A percentile compares a stretch with the other conserved stretches of the same genome.
Evolutionary conservation across 1,140 invertebrate genomes (phyloP).

Genomic region (Daktulosphaira vitifoliae): DNA sequence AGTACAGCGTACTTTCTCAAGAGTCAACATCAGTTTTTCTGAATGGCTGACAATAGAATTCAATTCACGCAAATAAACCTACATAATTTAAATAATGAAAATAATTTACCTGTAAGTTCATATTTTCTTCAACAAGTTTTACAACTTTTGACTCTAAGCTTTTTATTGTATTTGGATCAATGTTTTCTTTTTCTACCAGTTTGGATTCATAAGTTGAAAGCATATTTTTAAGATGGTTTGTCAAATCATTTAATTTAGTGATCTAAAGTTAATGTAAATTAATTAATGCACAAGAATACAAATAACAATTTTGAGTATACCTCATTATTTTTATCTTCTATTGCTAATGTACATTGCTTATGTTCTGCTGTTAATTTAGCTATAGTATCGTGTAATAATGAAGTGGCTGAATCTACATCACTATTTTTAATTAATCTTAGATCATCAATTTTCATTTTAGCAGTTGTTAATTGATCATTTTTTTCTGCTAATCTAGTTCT

Average conservation of each 20-base stretch:
- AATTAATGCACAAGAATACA: neutral
- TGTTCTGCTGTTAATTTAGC: neutral
- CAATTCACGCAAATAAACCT: no score
- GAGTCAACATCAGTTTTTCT: no score
- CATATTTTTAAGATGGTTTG: slow-evolving; percentile 9
- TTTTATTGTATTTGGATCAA: slow-evolving; percentile 16
- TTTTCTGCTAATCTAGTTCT: slow-evolving; percentile 15
- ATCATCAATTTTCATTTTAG: slow-evolving; percentile 29
- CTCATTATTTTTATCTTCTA: slow-evolving; percentile 21
- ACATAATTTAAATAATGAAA: no score
- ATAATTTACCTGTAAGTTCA: slow-evolving; percentile 16
- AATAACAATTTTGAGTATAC: neutral
- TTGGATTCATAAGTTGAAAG: slow-evolving; percentile 9
- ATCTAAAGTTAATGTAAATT: neutral
- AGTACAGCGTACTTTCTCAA: no score
- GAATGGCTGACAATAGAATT: no score
- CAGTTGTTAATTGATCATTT: slow-evolving; percentile 17
- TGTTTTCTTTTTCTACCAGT: slow-evolving; percentile 12
- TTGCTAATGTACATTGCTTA: neutral
- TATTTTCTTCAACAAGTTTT: slow-evolving; percentile 16
- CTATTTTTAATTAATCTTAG: slow-evolving; percentile 20
- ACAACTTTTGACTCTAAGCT: slow-evolving; percentile 19
- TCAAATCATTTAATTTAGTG: slow-evolving; percentile 18
- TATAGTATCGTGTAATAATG: slow-evolving; percentile 12
- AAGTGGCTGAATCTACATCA: neutral